Base-by-base conservation (phyloP, 2,797 vertebrate species). In the Cyclopterus lumpus region DNA sequence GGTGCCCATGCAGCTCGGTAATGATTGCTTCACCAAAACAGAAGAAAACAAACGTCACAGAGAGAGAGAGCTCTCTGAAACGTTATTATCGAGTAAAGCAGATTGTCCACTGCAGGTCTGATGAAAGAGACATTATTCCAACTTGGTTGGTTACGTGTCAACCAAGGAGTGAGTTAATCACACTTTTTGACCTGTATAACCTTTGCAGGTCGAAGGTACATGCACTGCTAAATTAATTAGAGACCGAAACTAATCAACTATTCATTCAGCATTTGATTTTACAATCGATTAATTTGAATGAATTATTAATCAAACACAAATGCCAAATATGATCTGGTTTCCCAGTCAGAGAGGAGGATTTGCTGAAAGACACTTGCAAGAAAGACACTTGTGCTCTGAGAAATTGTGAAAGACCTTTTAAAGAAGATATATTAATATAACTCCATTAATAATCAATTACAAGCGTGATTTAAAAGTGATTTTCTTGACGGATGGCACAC, bases 21-120 rank as follows among this genome's bases (percentile, higher is more conserved):
- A 68, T 72, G 57, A 72, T 71, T 14, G 5, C 34, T 75, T 71
- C 66, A 71, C 44, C 28, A 55, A 77, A 69, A 70, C 55, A 64
- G 14, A 67, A 61, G 54, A 49, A 57, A 49, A 38, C 5, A n/a
- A 44, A 38, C 9, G 53, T 18, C 26, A 32, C n/a, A 57, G 10
- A 51, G 26, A 18, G 22, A 44, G 42, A 16, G 15, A 40, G 38
- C 2, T 6, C 55, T 49, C 49, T 63, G 15, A 58, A 59, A 51
- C 51, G 12, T 38, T 20, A 46, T n/a, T 55, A 62, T 6, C 5
- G 26, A 53, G 26, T 22, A 28, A 42, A 36, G 34, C n/a, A 48
- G 53, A 62, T 15, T 12, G 28, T 61, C 8, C 0, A 16, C 40
- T 15, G 15, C 26, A 73, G 24, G 12, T 26, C 57, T 2, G 38